phyloP scores from a whole-genome alignment of 35 echinoderm and acorn worm genomes.

The Apostichopus japonicus region DNA sequence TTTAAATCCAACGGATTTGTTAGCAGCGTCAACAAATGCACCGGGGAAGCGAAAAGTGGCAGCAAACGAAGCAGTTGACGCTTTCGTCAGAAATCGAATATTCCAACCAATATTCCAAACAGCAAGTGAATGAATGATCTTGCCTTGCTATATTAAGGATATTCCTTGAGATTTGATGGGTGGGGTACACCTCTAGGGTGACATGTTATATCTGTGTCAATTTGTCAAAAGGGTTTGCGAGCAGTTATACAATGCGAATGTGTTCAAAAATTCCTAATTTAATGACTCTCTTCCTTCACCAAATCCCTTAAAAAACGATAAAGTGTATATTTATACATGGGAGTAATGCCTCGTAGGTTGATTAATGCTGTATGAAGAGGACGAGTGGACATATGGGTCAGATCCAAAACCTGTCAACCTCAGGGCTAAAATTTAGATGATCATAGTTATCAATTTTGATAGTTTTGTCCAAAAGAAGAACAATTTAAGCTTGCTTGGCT shows the following conservation, averaged over 20 bases:
- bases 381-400: not conserved
- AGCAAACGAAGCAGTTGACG: slow-evolving; percentile 22
- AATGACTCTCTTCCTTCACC: not conserved
- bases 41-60: slow-evolving; percentile 15
- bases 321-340: not conserved
- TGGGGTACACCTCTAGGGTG: slow-evolving; percentile 38
- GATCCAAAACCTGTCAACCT: too few species aligned
- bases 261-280: not conserved
- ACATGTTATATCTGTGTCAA: slow-evolving; percentile 34
- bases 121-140: slow-evolving; percentile 21
- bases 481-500: too few species aligned
- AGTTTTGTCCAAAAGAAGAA: too few species aligned
- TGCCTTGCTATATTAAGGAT: slow-evolving; percentile 19
- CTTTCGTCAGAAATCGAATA: slow-evolving; percentile 20
- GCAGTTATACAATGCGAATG: too few species aligned
- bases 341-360: not conserved
- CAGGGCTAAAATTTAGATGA: too few species aligned
- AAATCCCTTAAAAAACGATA: not conserved
- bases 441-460: too few species aligned
- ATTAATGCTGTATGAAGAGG: not conserved
- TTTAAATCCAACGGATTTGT: slow-evolving; percentile 49
- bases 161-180: slow-evolving; percentile 30
- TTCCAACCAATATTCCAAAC: slow-evolving; percentile 48
- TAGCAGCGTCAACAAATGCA: slow-evolving; percentile 43
- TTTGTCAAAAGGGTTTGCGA: not conserved